Conservation (phyloP, 2,797 vertebrate genomes). For the Bucorvus abyssinicus region DNA sequence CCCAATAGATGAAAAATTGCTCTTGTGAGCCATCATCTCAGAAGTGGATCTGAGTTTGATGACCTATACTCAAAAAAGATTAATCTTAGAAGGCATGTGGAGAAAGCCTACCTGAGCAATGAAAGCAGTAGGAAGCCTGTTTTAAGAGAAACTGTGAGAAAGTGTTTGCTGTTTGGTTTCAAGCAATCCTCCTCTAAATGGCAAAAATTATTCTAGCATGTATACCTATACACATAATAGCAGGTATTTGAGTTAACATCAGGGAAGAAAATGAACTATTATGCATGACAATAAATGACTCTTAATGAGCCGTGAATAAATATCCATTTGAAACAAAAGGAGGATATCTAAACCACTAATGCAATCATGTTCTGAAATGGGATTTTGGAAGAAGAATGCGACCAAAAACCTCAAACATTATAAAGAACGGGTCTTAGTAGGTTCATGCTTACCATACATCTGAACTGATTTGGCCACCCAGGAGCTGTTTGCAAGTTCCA, state of each 20-base stretch:
- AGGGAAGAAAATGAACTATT: neutral
- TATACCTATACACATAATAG: neutral
- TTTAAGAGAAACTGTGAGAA: neutral
- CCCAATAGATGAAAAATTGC: neutral
- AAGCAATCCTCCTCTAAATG: neutral
- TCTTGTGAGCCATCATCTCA: neutral
- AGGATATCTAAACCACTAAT: neutral
- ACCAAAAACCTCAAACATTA: neutral
- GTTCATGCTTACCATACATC: neutral
- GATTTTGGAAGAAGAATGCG: neutral
- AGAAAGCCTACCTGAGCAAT: neutral
- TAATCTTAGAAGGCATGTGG: neutral
- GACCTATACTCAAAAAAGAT: neutral
- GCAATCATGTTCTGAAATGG: neutral
- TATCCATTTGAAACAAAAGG: neutral
- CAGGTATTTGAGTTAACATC: neutral
- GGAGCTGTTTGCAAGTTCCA: neutral
- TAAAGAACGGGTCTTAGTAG: neutral
- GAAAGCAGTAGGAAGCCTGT: fast-evolving
- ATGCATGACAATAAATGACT: neutral
- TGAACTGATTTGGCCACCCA: neutral
- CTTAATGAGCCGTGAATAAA: neutral
- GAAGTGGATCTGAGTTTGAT: neutral
- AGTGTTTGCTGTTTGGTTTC: neutral
- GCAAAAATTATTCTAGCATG: neutral